A percentile compares a stretch with the other conserved stretches of the same genome.
Conservation (phyloP, 2,113 vertebrate species). For the Peromyscus polionotus region DNA sequence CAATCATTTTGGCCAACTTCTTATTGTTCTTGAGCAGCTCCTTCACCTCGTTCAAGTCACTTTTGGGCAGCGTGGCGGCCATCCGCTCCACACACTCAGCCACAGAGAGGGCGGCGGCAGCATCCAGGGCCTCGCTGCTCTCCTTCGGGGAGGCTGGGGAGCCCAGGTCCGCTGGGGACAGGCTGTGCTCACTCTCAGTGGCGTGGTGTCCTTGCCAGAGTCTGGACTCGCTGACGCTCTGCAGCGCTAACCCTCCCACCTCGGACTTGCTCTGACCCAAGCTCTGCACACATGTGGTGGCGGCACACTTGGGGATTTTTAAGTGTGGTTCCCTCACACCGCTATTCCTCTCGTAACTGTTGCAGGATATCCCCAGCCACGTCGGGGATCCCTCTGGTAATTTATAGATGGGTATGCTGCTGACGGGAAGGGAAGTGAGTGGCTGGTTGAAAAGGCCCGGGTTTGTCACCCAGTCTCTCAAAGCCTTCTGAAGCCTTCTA, state of each 20-base stretch:
- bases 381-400: constrained; percentile 94
- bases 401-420: constrained; percentile 99
- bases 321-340: constrained; percentile 90
- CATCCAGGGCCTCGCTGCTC: constrained; percentile 93
- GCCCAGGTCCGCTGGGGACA: constrained; percentile 94
- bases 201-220: constrained; percentile 94
- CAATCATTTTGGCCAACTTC: constrained; percentile 98
- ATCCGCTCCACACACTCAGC: constrained; percentile 97
- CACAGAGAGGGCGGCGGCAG: constrained; percentile 93
- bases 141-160: constrained; percentile 97
- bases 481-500: constrained; percentile 96
- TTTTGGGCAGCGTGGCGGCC: constrained; percentile 92
- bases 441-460: constrained; percentile 98
- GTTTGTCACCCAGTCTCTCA: constrained; percentile 99
- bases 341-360: constrained; percentile 88
- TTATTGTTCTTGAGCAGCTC: constrained; percentile 97
- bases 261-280: constrained; percentile 89
- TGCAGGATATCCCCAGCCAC: constrained; percentile 90
- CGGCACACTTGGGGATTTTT: constrained; percentile 93
- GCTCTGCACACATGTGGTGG: constrained; percentile 90
- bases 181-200: constrained; percentile 94
- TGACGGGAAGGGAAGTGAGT: constrained; percentile 96
- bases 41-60: constrained; percentile 91
- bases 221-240: constrained; percentile 89
- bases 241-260: constrained; percentile 89